Conservation (phyloP, 2,797 vertebrate genomes). For the Tragelaphus oryx region DNA sequence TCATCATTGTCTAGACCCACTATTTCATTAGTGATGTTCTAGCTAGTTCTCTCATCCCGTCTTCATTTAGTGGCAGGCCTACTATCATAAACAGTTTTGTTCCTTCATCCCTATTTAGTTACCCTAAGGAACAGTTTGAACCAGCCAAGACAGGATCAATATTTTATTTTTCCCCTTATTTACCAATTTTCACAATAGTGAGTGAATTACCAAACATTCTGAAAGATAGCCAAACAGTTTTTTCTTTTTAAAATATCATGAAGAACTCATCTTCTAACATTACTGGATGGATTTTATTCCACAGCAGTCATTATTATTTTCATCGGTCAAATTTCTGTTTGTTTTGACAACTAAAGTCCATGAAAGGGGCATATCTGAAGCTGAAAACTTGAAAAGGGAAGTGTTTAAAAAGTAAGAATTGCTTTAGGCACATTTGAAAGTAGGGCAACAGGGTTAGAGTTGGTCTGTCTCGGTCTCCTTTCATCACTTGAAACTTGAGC, state of each 20-base stretch:
- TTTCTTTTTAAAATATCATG: neutral
- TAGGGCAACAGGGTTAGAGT: neutral
- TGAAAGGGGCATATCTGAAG: neutral
- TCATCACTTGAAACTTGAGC: neutral
- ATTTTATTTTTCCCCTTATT: neutral
- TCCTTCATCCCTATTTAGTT: neutral
- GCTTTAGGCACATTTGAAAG: slow-evolving; percentile 36
- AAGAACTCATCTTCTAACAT: neutral
- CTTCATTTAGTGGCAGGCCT: neutral
- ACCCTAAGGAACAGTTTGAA: neutral
- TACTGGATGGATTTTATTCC: neutral
- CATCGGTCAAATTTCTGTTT: neutral
- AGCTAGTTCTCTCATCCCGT: neutral
- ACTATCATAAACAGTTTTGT: neutral
- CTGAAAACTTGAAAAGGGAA: neutral
- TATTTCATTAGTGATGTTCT: neutral
- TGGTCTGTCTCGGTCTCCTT: neutral
- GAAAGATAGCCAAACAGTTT: neutral
- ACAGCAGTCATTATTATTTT: neutral
- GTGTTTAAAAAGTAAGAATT: slow-evolving; percentile 20
- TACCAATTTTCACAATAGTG: neutral
- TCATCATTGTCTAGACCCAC: neutral
- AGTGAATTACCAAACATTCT: neutral
- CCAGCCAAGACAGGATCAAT: neutral
- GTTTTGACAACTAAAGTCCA: neutral